Base-by-base conservation (phyloP, 2,113 vertebrate genomes). In the Hystrix brachyura region DNA sequence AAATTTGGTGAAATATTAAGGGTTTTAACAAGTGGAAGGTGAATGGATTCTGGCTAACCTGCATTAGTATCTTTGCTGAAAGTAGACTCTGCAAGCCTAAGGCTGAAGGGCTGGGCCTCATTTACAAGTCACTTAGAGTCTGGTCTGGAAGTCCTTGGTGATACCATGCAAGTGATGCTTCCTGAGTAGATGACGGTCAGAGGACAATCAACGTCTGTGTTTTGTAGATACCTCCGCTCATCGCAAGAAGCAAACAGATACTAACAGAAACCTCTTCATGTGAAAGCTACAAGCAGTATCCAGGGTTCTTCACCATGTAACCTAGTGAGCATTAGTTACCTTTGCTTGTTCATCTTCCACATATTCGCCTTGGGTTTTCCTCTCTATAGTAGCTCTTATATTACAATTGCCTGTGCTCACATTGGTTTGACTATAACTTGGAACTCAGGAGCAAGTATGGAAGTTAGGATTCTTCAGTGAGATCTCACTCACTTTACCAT, bases 1-100 rank as follows among this genome's bases (percentile, higher is more conserved):
- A 69, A 80, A 59, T n/a, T 87, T 87, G 72, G 48, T 71, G 32
- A 46, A 91, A 72, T 81, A 71, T 53, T 55, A 91, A 80, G 53
- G 6, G 32, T 67, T n/a, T 74, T 43, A 59, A 60, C 51, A 62
- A 51, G 85, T 60, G 3, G 43, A 43, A 27, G 9, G 25, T 62
- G n/a, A 13, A 38, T 9, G 8, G 25, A 79, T 80, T 69, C 51
- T 21, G 48, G 34, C 21, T 53, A 8, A 3, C 46, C 55, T 83
- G 76, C 53, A 25, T 85, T 48, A 3, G 38, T 15, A 32, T 90
- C 15, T 46, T 85, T 67, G 72, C 64, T 80, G 43, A 71, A 86
- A 71, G 43, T 18, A 18, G 29, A 57, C 60, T 94, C 32, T 38
- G 4, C 53, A 91, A 79, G 67, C 71, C 55, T 14, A 2, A 64